phyloP scores from a whole-genome alignment of 2,113 vertebrate genomes.

The Mobula birostris region DNA sequence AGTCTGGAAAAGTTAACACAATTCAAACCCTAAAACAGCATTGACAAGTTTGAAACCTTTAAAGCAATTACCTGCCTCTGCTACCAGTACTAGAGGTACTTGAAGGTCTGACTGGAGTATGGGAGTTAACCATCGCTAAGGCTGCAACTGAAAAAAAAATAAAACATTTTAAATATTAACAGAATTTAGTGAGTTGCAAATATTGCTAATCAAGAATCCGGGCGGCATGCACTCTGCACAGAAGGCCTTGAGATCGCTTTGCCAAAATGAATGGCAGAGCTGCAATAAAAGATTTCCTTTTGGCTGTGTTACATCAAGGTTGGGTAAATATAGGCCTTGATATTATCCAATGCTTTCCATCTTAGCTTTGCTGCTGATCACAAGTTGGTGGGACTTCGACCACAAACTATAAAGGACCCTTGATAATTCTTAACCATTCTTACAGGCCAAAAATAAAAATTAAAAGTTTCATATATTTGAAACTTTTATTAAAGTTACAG shows the following conservation, averaged over 20 bases:
- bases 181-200: not conserved
- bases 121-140: constrained; percentile 69
- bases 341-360: not conserved
- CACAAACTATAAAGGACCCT: not conserved
- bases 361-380: not conserved
- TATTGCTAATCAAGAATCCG: not conserved
- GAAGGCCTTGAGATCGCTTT: not conserved
- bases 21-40: not conserved
- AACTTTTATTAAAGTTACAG: no score
- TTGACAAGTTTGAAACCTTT: not conserved
- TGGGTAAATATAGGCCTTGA: not conserved
- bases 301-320: not conserved
- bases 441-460: not conserved
- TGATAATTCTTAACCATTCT: not conserved
- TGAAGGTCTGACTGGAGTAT: constrained; percentile 88
- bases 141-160: constrained; percentile 59
- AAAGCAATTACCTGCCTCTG: constrained; percentile 76
- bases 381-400: not conserved
- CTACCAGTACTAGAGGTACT: constrained; percentile 96
- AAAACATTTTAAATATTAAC: not conserved
- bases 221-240: not conserved
- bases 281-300: not conserved
- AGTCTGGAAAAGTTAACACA: not conserved
- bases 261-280: not conserved
- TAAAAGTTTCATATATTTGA: no score